These are phyloP conservation scores for Rana temporaria DNA, from an alignment of 2,113 vertebrate species.

Conservation along the genomic window DNA sequence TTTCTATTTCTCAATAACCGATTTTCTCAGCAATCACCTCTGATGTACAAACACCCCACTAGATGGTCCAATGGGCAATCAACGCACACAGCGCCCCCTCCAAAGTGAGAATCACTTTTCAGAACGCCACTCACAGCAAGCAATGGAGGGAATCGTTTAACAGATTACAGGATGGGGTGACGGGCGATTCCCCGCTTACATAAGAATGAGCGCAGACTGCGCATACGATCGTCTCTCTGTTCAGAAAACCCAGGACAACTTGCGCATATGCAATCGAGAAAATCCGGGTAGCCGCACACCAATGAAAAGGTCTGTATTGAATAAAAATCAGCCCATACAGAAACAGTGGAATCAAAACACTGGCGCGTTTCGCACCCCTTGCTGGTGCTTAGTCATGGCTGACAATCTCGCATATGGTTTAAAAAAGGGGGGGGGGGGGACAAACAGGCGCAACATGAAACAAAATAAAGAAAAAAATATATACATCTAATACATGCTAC, in stretches of 20 bases:
- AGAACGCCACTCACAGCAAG: constrained; percentile 17
- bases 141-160: constrained; percentile 17
- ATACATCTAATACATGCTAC: no score
- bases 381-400: no score
- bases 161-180: constrained; percentile 33
- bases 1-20: constrained; percentile 6
- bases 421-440: no score
- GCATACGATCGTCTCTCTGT: constrained; percentile 21
- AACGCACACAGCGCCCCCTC: background rate
- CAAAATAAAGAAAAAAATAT: no score
- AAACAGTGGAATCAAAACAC: no score
- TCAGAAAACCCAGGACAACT: constrained; percentile 12
- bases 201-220: constrained; percentile 23
- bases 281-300: no score
- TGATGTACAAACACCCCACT: background rate
- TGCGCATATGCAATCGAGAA: constrained; percentile 6
- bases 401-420: no score
- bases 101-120: constrained; percentile 20
- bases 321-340: no score
- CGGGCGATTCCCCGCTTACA: constrained; percentile 17
- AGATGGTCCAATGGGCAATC: background rate
- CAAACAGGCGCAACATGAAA: no score
- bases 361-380: no score
- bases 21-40: constrained; percentile 5
- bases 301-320: no score